Base-by-base conservation (phyloP, 1,140 invertebrate species). In the Tetranychus cinnabarinus region DNA sequence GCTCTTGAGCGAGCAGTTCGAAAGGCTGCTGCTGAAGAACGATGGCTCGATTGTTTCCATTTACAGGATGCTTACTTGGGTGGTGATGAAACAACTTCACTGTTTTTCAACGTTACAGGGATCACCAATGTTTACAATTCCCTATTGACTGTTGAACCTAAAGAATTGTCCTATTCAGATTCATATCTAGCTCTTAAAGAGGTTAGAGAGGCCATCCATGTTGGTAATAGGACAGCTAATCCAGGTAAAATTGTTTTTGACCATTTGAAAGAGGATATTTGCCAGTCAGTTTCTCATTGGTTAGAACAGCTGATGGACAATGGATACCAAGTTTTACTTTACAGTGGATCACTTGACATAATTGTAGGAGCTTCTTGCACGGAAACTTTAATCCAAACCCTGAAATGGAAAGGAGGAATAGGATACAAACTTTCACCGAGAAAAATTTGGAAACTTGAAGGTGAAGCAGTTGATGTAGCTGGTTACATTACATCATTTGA, bases 321-420 rank as follows among this genome's bases (percentile, higher is more conserved):
- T 58, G 35, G 63, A 34, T 65, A 67, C 57, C 45, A 63, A 54
- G 58, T 62, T 7, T 6, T 66, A 42, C 50, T 67, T 13, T 90
- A 88, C 69, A 87, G 81, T 68, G 86, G 86, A 1, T 85, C 89
- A 68, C 68, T 89, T 46, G 86, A 90, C 69, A 81, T 90, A n/a
- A 86, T 88, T 66, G 81, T 87, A 4, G 81, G 85, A 1, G 85
- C 86, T 70, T 81, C 84, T 0, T 67, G 83, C 36, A 86, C 85
- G 0, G 77, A 81, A 55, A 82, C 81, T 65, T 87, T 82, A 69
- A 69, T 89, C 7, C 65, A 71, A 42, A 71, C 68, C 8, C 69
- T 89, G 0, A 74, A 82, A 48, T 89, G 86, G 76, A 71, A 74
- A 36, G 79, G 78, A 1, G 72, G 79, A 0, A 73, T 79, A 1